phyloP scores from a whole-genome alignment of 1,140 invertebrate species.

The Achatina immaculata region DNA sequence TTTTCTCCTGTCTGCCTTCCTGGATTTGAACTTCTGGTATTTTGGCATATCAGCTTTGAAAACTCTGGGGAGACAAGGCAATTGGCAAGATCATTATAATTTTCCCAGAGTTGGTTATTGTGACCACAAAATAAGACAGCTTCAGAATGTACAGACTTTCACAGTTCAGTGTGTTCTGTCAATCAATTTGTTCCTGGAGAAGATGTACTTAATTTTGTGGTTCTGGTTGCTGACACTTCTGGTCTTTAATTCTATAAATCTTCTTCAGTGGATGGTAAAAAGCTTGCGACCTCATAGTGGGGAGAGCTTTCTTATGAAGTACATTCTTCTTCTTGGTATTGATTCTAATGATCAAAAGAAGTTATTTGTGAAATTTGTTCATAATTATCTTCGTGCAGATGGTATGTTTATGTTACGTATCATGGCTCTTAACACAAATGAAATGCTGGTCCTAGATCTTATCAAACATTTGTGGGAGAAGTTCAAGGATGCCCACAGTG shows the following conservation, averaged over 20 bases:
- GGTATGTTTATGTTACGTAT: slow-evolving; percentile 66
- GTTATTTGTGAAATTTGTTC: slow-evolving; percentile 56
- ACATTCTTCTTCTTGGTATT: slow-evolving; percentile 49
- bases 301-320: slow-evolving; percentile 61
- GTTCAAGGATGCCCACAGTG: slow-evolving; percentile 34
- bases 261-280: slow-evolving; percentile 53
- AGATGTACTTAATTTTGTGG: slow-evolving; percentile 74
- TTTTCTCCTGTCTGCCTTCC: slow-evolving; percentile 64
- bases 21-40: slow-evolving; percentile 62
- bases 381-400: slow-evolving; percentile 64
- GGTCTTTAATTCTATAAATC: slow-evolving; percentile 58
- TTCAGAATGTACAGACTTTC: slow-evolving; percentile 63
- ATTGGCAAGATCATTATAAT: slow-evolving; percentile 68
- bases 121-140: slow-evolving; percentile 73
- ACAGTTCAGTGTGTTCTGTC: slow-evolving; percentile 73
- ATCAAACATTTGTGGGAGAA: slow-evolving; percentile 58
- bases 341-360: slow-evolving; percentile 48
- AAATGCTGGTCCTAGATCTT: slow-evolving; percentile 62
- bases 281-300: slow-evolving; percentile 47
- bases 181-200: slow-evolving; percentile 74
- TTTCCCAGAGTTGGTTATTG: slow-evolving; percentile 74
- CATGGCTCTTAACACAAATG: slow-evolving; percentile 63
- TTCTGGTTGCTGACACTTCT: slow-evolving; percentile 73
- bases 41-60: slow-evolving; percentile 71
- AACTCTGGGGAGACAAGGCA: slow-evolving; percentile 64